phyloP scores from a whole-genome alignment of 2,888 invertebrate species.

The Meta bourneti region DNA sequence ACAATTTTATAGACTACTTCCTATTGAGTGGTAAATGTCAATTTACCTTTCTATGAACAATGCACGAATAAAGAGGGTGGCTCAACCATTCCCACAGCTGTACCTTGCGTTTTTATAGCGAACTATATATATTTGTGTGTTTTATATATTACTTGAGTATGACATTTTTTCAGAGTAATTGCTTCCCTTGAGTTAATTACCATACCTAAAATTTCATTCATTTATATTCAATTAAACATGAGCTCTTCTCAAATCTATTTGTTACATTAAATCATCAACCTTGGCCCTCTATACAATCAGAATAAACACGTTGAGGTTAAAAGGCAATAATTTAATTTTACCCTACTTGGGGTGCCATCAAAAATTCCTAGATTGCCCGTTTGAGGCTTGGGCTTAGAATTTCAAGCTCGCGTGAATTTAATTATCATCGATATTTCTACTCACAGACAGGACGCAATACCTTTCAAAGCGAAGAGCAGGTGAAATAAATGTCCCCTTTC shows the following conservation, averaged over 20 bases:
- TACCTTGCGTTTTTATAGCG: too few species aligned
- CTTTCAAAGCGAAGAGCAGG: constrained; percentile 39
- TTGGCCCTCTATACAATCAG: constrained; percentile 13
- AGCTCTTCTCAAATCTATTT: constrained; percentile 28
- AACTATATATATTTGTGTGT: too few species aligned
- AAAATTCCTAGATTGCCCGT: constrained; percentile 31
- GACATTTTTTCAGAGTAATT: constrained; percentile 41
- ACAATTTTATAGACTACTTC: too few species aligned
- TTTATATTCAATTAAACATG: constrained; percentile 34
- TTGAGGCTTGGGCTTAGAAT: constrained; percentile 26
- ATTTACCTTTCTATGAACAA: too few species aligned
- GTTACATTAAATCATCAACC: constrained; percentile 33
- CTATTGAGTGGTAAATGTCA: too few species aligned
- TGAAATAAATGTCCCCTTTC: constrained; percentile 41
- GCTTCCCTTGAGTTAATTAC: constrained; percentile 21
- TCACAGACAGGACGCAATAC: constrained; percentile 17
- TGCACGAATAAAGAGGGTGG: too few species aligned
- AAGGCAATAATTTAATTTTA: constrained; percentile 43
- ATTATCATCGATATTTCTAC: constrained; percentile 54
- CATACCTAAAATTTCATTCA: constrained; percentile 19
- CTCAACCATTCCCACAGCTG: too few species aligned
- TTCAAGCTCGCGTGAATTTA: constrained; percentile 45
- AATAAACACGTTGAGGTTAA: constrained; percentile 33
- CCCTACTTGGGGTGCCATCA: constrained; percentile 3
- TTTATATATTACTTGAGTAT: too few species aligned